phyloP scores from a whole-genome alignment of 2,797 vertebrate genomes.

The Sebastes nivosus region DNA sequence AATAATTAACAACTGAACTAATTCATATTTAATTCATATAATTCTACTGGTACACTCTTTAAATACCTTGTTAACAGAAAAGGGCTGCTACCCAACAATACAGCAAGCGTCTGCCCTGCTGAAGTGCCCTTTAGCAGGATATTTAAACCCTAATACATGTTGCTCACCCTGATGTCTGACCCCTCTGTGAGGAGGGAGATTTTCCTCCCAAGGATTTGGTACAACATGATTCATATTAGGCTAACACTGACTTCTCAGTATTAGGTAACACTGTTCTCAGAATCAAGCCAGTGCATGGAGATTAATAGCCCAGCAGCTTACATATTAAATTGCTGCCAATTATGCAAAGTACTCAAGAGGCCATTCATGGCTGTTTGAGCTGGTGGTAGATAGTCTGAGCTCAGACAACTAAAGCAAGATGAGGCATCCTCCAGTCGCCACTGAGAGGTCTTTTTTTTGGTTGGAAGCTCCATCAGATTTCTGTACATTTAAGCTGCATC shows the following conservation, averaged over 20 bases:
- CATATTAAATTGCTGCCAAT: conserved; percentile 66
- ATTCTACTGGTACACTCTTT: too few relatives aligned
- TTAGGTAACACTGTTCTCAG: conserved; percentile 50
- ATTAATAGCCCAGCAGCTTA: conserved; percentile 62
- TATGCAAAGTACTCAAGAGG: conserved; percentile 64
- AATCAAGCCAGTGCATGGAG: conserved; percentile 40
- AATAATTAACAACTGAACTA: not conserved
- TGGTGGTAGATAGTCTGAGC: conserved; percentile 3
- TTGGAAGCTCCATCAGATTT: not conserved
- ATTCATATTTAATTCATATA: too few relatives aligned
- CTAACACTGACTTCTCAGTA: conserved; percentile 21
- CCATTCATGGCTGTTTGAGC: conserved; percentile 58
- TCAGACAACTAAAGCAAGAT: conserved; percentile 5
- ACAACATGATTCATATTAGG: conserved; percentile 9
- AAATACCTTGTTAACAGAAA: too few relatives aligned
- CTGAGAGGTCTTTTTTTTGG: not conserved
- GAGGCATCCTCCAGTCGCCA: not conserved
- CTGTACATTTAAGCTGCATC: not conserved
- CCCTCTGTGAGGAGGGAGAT: not conserved
- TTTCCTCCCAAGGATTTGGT: not conserved
- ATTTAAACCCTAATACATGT: conserved; percentile 21
- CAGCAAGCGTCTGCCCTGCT: not conserved
- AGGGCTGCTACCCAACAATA: not conserved
- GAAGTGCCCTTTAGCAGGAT: conserved; percentile 10
- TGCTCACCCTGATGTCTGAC: conserved; percentile 9